Conservation (phyloP, 1,140 invertebrate species). For the Drosophila saltans region DNA sequence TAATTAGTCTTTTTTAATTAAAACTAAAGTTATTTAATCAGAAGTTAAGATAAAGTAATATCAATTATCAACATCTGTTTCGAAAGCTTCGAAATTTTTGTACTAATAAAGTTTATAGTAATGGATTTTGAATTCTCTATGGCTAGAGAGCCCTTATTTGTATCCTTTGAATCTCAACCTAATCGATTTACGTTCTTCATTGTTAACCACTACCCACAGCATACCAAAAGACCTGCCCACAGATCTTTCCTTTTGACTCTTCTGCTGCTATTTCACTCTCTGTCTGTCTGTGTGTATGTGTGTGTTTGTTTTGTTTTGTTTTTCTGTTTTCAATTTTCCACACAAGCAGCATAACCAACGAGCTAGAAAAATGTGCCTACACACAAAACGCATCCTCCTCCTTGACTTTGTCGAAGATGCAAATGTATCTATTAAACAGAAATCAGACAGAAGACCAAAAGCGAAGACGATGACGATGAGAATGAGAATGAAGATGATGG, state of each 20-base stretch:
- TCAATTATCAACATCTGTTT: not conserved
- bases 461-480: not conserved
- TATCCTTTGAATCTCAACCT: conserved; percentile 15
- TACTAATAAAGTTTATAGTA: no score
- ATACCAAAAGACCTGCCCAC: conserved; percentile 40
- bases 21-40: no score
- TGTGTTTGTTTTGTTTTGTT: conserved; percentile 9
- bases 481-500: not conserved
- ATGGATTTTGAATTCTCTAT: no score
- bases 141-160: not conserved
- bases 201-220: conserved; percentile 51
- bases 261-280: not conserved
- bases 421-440: conserved; percentile 81
- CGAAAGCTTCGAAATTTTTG: no score
- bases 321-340: conserved; percentile 65
- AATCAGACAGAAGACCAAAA: conserved; percentile 59
- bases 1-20: no score
- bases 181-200: conserved; percentile 33
- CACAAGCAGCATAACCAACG: conserved; percentile 70
- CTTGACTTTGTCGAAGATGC: conserved; percentile 48
- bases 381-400: conserved; percentile 57
- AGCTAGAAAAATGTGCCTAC: conserved; percentile 73
- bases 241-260: conserved; percentile 4
- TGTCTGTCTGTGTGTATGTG: not conserved
- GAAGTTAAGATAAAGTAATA: no score